Evolutionary conservation across 2,797 vertebrate species (phyloP), one percentile per base, ranked within the genome.

Genomic region (Petrocephalus schoutedeni): DNA sequence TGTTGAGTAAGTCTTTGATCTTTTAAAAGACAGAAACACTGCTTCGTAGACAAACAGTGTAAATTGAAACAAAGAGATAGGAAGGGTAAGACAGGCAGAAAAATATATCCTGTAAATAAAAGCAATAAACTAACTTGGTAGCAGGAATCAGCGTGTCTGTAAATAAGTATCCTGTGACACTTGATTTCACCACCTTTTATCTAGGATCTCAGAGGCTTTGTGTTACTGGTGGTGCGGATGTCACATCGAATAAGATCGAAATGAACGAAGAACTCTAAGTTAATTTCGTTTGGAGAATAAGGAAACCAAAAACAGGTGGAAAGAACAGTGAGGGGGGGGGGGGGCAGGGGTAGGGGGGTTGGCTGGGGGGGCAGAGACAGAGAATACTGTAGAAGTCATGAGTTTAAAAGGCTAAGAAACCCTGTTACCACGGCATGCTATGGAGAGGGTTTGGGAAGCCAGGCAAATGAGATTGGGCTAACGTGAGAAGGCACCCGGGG

Each of bases 381-480:
- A 94, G 94, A 94, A 95, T 93, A 96, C 91, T 95, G 95, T 92
- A 94, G 94, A 96, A 97, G 95, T 94, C 95, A 95, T 95, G 96
- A 93, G 94, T 45, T 96, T 94, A 94, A 95, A 95, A 93, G 94
- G 95, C 92, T 94, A 94, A 96, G 95, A 96, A 96, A 95, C 96
- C 97, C 96, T 96, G 96, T 96, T 96, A 97, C 96, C 96, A 96
- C 96, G 96, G 96, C 98, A 99, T 98, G 98, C 98, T 98, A 97
- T 97, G 97, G 96, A 96, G 94, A 96, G 95, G 95, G 96, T 96
- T 95, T 96, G 95, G 95, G 95, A 97, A 97, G 97, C 96, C 97
- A 98, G 95, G 97, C 97, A 97, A 97, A 96, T 96, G 96, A 97
- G 92, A 94, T 90, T 96, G 94, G 95, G 93, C 96, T 93, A 45